These are phyloP conservation scores for Panzeria rudis DNA, from an alignment of 2,888 invertebrate species.

Conservation along the genomic window DNA sequence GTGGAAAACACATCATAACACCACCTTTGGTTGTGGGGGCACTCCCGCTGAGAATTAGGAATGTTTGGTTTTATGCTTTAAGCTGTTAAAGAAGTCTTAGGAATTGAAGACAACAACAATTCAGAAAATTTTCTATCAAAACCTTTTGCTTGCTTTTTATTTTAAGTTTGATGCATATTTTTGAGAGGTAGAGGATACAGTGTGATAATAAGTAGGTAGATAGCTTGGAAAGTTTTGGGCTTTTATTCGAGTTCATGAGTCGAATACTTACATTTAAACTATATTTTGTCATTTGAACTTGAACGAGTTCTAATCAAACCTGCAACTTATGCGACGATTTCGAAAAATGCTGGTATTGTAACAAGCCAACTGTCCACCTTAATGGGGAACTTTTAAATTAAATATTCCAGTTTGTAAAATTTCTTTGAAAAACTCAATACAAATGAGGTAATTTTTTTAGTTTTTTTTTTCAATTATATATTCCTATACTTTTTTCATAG, in stretches of 20 bases:
- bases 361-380: too few species aligned
- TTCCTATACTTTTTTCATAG: too few species aligned
- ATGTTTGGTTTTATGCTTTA: slow-evolving; percentile 59
- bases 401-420: too few species aligned
- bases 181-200: neutral
- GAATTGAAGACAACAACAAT: slow-evolving; percentile 37
- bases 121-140: slow-evolving; percentile 41
- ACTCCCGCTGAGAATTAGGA: slow-evolving; percentile 69
- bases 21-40: slow-evolving; percentile 54
- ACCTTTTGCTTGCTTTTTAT: slow-evolving; percentile 6
- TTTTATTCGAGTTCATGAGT: too few species aligned
- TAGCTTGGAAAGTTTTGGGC: neutral
- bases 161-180: neutral
- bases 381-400: too few species aligned
- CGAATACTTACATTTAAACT: neutral
- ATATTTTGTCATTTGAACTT: too few species aligned
- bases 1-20: slow-evolving; percentile 49
- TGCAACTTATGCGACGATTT: too few species aligned
- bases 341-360: too few species aligned
- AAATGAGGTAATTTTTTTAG: too few species aligned
- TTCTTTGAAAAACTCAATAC: too few species aligned
- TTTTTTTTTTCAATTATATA: too few species aligned
- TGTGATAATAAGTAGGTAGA: neutral
- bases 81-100: slow-evolving; percentile 41
- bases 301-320: too few species aligned